Percentiles rank a stretch among this genome's conserved stretches.
phyloP scores from a whole-genome alignment of 2,113 vertebrate species.

The Colistium nudipinnis region DNA sequence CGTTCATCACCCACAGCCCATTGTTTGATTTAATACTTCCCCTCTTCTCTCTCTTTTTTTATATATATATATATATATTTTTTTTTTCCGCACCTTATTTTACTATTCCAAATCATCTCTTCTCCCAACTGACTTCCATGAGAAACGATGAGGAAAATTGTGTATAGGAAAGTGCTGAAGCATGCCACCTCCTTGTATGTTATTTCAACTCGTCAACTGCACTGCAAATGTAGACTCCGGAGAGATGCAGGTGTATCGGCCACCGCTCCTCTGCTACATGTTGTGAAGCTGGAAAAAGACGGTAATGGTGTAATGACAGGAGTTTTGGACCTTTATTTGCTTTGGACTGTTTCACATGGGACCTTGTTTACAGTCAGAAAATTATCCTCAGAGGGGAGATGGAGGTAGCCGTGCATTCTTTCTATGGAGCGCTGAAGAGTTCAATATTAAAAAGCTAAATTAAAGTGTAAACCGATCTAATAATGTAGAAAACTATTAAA shows the following conservation, averaged over 20 bases:
- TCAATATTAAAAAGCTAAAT: too few relatives aligned
- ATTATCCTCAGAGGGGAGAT: background rate
- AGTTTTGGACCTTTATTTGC: background rate
- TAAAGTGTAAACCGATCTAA: background rate
- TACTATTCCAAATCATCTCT: conserved; percentile 63
- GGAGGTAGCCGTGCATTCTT: too few relatives aligned
- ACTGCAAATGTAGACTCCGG: conserved; percentile 32
- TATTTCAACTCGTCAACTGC: conserved; percentile 50
- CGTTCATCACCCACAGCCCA: conserved; percentile 61
- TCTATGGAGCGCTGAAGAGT: too few relatives aligned
- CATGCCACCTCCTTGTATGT: conserved; percentile 27
- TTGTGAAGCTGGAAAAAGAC: conserved; percentile 4
- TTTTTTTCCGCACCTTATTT: conserved; percentile 34
- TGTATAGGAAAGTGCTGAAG: conserved; percentile 54
- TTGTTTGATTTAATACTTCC: conserved; percentile 63
- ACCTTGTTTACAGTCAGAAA: conserved; percentile 6
- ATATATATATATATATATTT: background rate
- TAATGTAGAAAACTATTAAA: background rate
- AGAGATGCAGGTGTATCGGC: conserved; percentile 32
- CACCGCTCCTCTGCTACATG: too few relatives aligned
- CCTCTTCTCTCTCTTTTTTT: too few relatives aligned
- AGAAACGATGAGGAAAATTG: conserved; percentile 29
- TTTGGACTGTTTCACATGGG: background rate
- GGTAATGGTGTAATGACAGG: too few relatives aligned
- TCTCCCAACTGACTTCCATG: conserved; percentile 41